phyloP scores from a whole-genome alignment of 2,888 invertebrate species.

The Notodonta dromedarius region DNA sequence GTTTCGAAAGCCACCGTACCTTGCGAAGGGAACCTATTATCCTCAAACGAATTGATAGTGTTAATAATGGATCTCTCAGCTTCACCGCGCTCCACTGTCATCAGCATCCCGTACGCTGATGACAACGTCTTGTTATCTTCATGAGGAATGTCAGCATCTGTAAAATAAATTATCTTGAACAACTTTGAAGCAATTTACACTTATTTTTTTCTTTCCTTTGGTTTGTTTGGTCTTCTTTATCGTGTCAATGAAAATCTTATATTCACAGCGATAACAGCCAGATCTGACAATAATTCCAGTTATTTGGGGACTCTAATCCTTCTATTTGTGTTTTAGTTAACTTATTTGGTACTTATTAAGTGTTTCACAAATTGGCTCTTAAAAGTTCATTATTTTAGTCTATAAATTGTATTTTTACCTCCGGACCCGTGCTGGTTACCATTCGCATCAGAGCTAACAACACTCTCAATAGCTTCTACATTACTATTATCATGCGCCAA shows the following conservation, averaged over 20 bases:
- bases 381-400: too few relatives aligned
- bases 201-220: too few relatives aligned
- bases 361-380: too few relatives aligned
- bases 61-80: slow-evolving; percentile 67
- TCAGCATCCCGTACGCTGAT: slow-evolving; percentile 34
- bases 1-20: slow-evolving; percentile 43
- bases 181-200: neutral
- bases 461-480: neutral
- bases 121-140: slow-evolving; percentile 14
- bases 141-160: neutral
- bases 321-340: too few relatives aligned
- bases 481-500: slow-evolving; percentile 2
- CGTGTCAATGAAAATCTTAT: too few relatives aligned
- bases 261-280: too few relatives aligned
- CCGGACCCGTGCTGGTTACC: slow-evolving; percentile 10
- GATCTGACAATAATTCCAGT: too few relatives aligned
- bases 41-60: slow-evolving; percentile 70
- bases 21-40: slow-evolving; percentile 74
- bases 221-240: too few relatives aligned
- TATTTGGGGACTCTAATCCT: too few relatives aligned
- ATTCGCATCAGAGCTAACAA: slow-evolving; percentile 3
- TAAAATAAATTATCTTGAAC: neutral
- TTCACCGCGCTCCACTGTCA: slow-evolving; percentile 43
- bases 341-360: too few relatives aligned
- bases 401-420: slow-evolving; percentile 11